A percentile compares a stretch with the other conserved stretches of the same genome.
Evolutionary conservation across 2,113 vertebrate genomes (phyloP).

Genomic region (Oceanodroma tethys): DNA sequence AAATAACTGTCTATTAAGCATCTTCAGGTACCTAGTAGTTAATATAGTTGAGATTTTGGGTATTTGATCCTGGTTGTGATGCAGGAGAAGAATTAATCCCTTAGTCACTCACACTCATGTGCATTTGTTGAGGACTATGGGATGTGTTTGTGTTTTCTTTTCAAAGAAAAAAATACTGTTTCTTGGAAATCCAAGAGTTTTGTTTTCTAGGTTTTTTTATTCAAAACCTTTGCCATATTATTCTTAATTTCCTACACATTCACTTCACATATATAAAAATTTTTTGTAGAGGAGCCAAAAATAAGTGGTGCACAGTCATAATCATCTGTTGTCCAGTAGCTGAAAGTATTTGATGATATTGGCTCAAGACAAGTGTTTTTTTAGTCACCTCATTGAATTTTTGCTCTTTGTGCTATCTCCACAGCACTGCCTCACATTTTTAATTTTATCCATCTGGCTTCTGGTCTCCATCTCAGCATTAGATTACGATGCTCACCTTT

Average conservation of each 20-base stretch:
- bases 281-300: no score
- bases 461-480: neutral
- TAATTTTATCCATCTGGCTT: neutral
- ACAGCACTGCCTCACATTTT: neutral
- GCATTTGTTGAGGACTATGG: neutral
- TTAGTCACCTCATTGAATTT: neutral
- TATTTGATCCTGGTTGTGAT: neutral
- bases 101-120: neutral
- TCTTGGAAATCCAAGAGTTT: conserved; percentile 21
- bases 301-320: neutral
- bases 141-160: neutral
- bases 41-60: neutral
- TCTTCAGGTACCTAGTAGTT: neutral
- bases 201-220: neutral
- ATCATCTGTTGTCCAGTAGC: neutral
- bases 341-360: neutral
- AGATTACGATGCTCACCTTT: neutral
- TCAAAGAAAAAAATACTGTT: neutral
- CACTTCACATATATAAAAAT: neutral
- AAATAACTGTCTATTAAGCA: neutral
- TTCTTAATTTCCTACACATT: neutral
- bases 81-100: conserved; percentile 10
- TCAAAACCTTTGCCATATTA: conserved; percentile 18
- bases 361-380: neutral
- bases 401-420: neutral